phyloP scores from a whole-genome alignment of 2,113 vertebrate genomes.

The Corvus moneduloides region DNA sequence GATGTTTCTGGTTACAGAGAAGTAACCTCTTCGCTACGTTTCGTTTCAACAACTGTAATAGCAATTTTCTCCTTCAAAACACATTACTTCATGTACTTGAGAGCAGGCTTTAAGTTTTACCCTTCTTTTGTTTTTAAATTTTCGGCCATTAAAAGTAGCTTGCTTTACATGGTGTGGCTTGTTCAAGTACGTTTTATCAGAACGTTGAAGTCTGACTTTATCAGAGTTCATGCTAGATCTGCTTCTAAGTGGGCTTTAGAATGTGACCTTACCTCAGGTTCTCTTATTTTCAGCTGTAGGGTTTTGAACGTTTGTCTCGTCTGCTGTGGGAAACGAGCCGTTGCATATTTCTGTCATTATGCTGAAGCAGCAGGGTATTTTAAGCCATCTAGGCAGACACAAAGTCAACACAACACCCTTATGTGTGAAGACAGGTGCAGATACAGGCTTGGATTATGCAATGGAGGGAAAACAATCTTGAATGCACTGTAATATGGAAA shows the following conservation, averaged over 20 bases:
- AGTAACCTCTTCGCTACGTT: not conserved
- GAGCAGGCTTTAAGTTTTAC: accelerated
- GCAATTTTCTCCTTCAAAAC: not conserved
- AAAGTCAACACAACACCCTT: not conserved
- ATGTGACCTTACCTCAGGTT: not conserved
- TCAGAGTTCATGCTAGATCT: not conserved
- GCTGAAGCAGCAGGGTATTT: not conserved
- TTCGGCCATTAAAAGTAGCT: not conserved
- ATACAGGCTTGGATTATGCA: not conserved
- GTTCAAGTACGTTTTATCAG: not conserved
- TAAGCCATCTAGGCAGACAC: not conserved
- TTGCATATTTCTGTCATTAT: not conserved
- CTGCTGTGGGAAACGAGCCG: not conserved
- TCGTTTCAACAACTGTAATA: not conserved
- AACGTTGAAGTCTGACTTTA: not conserved
- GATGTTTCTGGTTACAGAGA: not conserved
- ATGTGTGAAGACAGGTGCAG: not conserved
- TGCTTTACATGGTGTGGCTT: not conserved
- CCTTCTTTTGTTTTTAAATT: not conserved
- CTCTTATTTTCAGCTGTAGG: not conserved
- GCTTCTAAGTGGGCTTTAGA: not conserved
- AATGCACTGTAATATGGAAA: not conserved
- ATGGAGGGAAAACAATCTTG: not conserved
- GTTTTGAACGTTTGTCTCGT: not conserved
- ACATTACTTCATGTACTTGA: not conserved